Evolutionary conservation across 2,888 invertebrate species (phyloP).

Genomic region (Acleris laterana): DNA sequence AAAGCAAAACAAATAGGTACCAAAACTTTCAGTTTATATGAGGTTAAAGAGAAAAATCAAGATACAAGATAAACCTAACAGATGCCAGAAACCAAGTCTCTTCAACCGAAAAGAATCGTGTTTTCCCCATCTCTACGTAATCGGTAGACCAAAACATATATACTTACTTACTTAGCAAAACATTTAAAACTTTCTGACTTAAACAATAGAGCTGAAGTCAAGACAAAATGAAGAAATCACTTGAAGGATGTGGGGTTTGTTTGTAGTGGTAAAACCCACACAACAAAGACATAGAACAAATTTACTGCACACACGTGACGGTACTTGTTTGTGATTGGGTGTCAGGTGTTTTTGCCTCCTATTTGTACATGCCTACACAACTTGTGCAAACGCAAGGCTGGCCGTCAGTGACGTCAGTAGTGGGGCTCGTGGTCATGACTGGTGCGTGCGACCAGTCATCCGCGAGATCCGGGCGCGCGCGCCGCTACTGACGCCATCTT

Average conservation of each 20-base stretch:
- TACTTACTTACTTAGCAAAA: slow-evolving; percentile 29
- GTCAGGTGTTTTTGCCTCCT: slow-evolving; percentile 28
- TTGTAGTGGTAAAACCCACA: too few species aligned
- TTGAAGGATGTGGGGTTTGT: too few species aligned
- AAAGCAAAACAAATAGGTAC: too few species aligned
- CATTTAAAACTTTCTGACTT: slow-evolving; percentile 43
- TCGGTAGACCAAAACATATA: slow-evolving; percentile 52
- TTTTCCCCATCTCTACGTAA: slow-evolving; percentile 69
- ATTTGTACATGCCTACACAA: too few species aligned
- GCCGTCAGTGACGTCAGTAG: slow-evolving; percentile 26
- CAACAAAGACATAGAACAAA: too few species aligned
- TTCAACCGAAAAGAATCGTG: slow-evolving; percentile 56
- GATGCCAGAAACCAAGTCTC: slow-evolving; percentile 3
- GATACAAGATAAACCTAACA: not conserved
- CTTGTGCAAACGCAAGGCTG: not conserved
- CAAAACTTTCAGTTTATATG: too few species aligned
- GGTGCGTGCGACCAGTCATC: slow-evolving; percentile 69
- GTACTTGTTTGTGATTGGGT: too few species aligned
- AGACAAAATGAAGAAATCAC: too few species aligned
- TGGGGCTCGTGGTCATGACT: slow-evolving; percentile 50
- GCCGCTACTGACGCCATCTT: slow-evolving; percentile 55
- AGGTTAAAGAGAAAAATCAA: not conserved
- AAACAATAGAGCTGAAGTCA: slow-evolving; percentile 44
- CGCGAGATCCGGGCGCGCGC: slow-evolving; percentile 66
- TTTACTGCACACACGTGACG: too few species aligned